A percentile compares a stretch with the other conserved stretches of the same genome.
Evolutionary conservation across 2,888 invertebrate species (phyloP).

Genomic region (Miltochrista miniata): DNA sequence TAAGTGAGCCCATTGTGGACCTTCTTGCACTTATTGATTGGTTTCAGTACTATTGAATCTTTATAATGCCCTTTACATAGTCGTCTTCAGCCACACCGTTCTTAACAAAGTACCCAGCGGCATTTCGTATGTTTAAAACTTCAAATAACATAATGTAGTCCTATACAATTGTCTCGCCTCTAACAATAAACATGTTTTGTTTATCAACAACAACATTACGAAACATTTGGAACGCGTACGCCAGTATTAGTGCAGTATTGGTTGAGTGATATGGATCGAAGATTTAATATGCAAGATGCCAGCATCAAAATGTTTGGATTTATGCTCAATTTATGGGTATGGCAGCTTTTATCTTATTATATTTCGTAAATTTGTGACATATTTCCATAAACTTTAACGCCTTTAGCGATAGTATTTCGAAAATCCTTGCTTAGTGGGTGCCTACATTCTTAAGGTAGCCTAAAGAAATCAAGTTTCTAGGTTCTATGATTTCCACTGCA

Average conservation of each 20-base stretch:
- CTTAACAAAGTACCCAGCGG: not conserved
- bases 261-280: constrained; percentile 46
- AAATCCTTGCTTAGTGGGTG: too few relatives aligned
- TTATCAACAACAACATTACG: constrained; percentile 3
- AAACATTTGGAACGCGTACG: not conserved
- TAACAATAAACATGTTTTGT: constrained; percentile 1
- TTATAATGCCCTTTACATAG: too few relatives aligned
- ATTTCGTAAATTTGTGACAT: too few relatives aligned
- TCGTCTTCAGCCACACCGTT: too few relatives aligned
- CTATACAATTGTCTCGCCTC: not conserved
- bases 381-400: too few relatives aligned
- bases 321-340: constrained; percentile 49
- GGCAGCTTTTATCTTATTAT: not conserved
- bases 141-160: not conserved
- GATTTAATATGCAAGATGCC: constrained; percentile 31
- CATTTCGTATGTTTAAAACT: not conserved
- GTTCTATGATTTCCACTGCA: too few relatives aligned
- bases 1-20: too few relatives aligned
- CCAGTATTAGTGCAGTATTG: constrained; percentile 18
- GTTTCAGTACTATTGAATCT: not conserved
- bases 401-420: too few relatives aligned
- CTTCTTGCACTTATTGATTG: too few relatives aligned
- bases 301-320: constrained; percentile 49
- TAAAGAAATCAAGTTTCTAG: too few relatives aligned
- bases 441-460: too few relatives aligned